A percentile compares a stretch with the other conserved stretches of the same genome.
phyloP scores from a whole-genome alignment of 2,797 vertebrate species.

The Poeciliopsis infans region DNA sequence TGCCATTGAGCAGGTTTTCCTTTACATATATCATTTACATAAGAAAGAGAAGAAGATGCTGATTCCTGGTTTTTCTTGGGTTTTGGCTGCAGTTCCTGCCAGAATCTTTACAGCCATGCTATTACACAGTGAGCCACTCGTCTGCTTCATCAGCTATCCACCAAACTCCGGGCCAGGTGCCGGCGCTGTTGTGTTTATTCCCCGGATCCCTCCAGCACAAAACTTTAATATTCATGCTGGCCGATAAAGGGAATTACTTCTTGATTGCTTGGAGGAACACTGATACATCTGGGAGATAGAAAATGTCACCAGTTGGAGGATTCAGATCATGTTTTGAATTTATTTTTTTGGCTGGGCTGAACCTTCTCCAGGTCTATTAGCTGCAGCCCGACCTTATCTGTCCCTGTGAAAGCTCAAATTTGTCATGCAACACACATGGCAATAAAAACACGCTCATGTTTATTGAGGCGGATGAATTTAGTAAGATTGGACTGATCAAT shows the following conservation, averaged over 20 bases:
- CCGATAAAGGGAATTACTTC: conserved; percentile 79
- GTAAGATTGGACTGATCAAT: background rate
- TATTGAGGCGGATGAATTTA: conserved; percentile 13
- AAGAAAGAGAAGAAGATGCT: conserved; percentile 64
- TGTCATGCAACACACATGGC: conserved; percentile 56
- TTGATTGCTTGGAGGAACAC: conserved; percentile 77
- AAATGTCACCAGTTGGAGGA: conserved; percentile 62
- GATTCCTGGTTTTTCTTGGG: conserved; percentile 48
- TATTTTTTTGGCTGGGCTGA: conserved; percentile 47
- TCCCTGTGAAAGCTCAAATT: conserved; percentile 59
- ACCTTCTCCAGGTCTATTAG: conserved; percentile 69
- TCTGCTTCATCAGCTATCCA: conserved; percentile 54
- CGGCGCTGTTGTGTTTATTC: conserved; percentile 58
- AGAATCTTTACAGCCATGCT: conserved; percentile 54
- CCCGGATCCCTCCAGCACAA: conserved; percentile 60
- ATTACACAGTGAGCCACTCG: conserved; percentile 47
- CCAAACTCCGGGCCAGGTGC: conserved; percentile 67
- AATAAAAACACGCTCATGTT: conserved; percentile 37
- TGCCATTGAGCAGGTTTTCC: conserved; percentile 31
- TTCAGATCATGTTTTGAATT: conserved; percentile 60
- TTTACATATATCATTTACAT: conserved; percentile 40
- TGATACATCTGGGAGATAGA: conserved; percentile 78
- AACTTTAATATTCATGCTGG: conserved; percentile 78
- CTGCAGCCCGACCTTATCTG: conserved; percentile 67
- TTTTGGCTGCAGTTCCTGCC: conserved; percentile 38